Percentiles rank a stretch among this genome's conserved stretches.
Conservation (phyloP, 2,113 vertebrate species). For the Ailuropoda melanoleuca region DNA sequence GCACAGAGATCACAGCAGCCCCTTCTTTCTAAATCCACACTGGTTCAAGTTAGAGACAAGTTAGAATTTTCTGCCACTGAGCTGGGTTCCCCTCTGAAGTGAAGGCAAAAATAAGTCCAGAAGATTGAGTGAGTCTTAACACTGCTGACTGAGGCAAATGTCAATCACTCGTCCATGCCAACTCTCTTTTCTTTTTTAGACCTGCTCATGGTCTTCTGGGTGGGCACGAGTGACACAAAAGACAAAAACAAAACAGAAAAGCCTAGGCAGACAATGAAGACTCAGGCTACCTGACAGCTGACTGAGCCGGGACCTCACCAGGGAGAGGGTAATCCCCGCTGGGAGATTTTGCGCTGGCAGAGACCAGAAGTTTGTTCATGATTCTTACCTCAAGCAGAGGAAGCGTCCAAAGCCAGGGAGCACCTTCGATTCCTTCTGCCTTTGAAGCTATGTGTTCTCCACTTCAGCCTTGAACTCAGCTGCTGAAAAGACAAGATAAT, state of each 20-base stretch:
- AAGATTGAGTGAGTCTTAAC: neutral
- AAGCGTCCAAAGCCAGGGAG: neutral
- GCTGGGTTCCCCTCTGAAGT: neutral
- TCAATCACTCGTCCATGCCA: neutral
- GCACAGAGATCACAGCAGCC: neutral
- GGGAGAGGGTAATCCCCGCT: fast-evolving
- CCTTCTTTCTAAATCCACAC: neutral
- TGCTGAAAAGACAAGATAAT: slow-evolving; percentile 60
- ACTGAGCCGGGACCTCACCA: neutral
- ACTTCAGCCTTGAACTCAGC: slow-evolving; percentile 49
- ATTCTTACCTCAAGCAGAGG: slow-evolving; percentile 68
- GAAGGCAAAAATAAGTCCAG: neutral
- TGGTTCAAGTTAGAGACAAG: neutral
- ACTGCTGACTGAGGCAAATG: neutral
- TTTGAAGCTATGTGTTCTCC: slow-evolving; percentile 48
- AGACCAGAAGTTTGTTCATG: neutral
- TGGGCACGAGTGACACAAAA: neutral
- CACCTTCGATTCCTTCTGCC: slow-evolving; percentile 13
- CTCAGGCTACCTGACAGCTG: neutral
- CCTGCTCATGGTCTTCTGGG: neutral
- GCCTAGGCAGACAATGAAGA: neutral
- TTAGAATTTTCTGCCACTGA: neutral
- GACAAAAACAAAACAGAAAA: neutral
- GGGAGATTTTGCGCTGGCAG: neutral
- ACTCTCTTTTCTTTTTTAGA: neutral